Evolutionary conservation across 2,888 invertebrate genomes (phyloP).

Genomic region (Thereva unica): DNA sequence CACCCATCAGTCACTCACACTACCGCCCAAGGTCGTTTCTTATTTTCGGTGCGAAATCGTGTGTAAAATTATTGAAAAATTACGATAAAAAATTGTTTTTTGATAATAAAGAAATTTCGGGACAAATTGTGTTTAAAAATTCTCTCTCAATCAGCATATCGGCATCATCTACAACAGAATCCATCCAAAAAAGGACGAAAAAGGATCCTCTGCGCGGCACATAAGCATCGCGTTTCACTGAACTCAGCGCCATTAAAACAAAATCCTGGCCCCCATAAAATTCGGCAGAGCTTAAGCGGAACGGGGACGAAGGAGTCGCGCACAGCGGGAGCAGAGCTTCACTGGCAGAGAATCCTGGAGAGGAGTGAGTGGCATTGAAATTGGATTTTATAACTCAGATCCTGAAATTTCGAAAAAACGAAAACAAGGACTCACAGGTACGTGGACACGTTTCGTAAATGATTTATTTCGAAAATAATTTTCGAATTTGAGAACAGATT

Average conservation of each 20-base stretch:
- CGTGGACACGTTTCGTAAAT: conserved; percentile 20
- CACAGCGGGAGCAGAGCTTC: not conserved
- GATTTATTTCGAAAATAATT: conserved; percentile 32
- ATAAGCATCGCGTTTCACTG: conserved; percentile 4
- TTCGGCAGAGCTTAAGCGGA: not conserved
- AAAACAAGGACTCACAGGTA: not conserved
- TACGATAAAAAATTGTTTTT: no score
- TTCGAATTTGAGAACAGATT: conserved; percentile 17
- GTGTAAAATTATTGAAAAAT: no score
- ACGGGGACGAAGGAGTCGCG: not conserved
- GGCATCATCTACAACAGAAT: no score
- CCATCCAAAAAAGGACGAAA: no score
- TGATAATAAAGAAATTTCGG: no score
- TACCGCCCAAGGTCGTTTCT: no score
- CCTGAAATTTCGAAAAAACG: no score
- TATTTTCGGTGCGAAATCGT: no score
- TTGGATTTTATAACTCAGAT: conserved; percentile 7
- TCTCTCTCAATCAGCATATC: no score
- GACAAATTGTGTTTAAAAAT: no score
- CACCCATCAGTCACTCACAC: no score
- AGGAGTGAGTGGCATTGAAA: conserved; percentile 8
- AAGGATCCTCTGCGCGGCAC: no score
- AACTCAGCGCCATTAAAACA: conserved; percentile 13
- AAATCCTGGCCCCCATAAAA: conserved; percentile 4
- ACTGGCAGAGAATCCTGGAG: not conserved